Conservation (phyloP, 2,113 vertebrate genomes). For the Uria lomvia region DNA sequence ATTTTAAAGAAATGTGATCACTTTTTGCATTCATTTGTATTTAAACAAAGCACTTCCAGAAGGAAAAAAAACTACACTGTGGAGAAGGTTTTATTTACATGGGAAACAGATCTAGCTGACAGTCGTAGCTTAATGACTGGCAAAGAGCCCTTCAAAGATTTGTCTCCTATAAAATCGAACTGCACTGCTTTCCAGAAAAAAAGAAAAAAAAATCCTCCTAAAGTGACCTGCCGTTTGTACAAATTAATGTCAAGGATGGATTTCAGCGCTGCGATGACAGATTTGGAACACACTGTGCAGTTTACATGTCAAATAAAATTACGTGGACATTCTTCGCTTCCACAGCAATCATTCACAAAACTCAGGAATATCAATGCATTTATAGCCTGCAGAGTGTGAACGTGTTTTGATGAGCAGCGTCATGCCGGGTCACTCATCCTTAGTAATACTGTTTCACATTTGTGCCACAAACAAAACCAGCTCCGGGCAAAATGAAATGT, state of each 20-base stretch:
- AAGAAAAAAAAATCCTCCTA: neutral
- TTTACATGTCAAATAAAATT: constrained; percentile 14
- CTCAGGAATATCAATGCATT: neutral
- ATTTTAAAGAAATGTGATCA: neutral
- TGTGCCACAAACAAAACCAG: neutral
- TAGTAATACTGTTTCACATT: neutral
- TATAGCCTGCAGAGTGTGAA: neutral
- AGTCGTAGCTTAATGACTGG: neutral
- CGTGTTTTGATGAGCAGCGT: neutral
- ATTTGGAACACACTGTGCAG: neutral
- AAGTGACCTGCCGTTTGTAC: neutral
- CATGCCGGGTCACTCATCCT: neutral
- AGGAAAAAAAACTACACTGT: neutral
- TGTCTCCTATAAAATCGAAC: neutral
- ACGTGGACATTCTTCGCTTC: neutral
- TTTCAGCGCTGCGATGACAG: neutral
- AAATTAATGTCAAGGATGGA: constrained; percentile 20
- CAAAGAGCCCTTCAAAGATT: neutral
- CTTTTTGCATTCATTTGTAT: neutral
- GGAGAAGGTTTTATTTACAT: neutral
- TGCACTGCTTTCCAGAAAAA: neutral
- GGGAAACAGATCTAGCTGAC: neutral
- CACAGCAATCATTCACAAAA: neutral
- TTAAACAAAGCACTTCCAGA: neutral
- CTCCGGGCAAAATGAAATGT: neutral